Evolutionary conservation across 2,797 vertebrate genomes (phyloP), one percentile per base, ranked within the genome.

Genomic region (Rhinatrema bivittatum): DNA sequence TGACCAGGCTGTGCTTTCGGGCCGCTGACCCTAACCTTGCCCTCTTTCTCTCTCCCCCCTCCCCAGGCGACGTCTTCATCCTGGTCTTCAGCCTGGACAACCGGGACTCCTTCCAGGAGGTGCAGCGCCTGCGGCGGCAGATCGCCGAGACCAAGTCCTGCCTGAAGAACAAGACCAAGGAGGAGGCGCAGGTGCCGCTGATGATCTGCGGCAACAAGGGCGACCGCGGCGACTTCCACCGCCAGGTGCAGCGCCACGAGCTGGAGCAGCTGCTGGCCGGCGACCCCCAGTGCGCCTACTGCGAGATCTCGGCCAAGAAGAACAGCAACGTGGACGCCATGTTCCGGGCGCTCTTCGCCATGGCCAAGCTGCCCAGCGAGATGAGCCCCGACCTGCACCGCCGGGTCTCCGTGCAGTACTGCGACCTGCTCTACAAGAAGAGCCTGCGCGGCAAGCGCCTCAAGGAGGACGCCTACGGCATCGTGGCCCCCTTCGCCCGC

Each of bases 301-400:
- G 97, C 3, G 91, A 97, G 71, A 92, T 97, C 65, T 97, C 93
- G 0, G 95, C 95, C 60, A 98, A 96, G 68, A 89, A 85, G 62
- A 98, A 97, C 83, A 90, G 89, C 55, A 91, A 91, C 73, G 68
- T 98, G 58, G 94, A 97, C 55, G 84, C 87, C 70, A 98, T 98
- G 95, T 98, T 98, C 49, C 91, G 87, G 36, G 85, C 88, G 0
- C 87, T 98, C 47, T 98, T 98, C 8, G 73, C 87, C 22, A 73
- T 98, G 85, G 94, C 94, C 63, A 95, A 93, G 29, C 81, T 98
- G 32, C 95, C 95, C 3, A 86, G 91, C 30, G 95, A 98, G 48
- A 98, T 98, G 95, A 98, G 94, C 78, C 95, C 94, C 0, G 93
- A 94, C 73, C 78, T 97, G 7, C 95, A 98, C 78, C 83, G 92